A percentile compares a stretch with the other conserved stretches of the same genome.
phyloP scores from a whole-genome alignment of 2,797 vertebrate species.

The Myotis findleyi region DNA sequence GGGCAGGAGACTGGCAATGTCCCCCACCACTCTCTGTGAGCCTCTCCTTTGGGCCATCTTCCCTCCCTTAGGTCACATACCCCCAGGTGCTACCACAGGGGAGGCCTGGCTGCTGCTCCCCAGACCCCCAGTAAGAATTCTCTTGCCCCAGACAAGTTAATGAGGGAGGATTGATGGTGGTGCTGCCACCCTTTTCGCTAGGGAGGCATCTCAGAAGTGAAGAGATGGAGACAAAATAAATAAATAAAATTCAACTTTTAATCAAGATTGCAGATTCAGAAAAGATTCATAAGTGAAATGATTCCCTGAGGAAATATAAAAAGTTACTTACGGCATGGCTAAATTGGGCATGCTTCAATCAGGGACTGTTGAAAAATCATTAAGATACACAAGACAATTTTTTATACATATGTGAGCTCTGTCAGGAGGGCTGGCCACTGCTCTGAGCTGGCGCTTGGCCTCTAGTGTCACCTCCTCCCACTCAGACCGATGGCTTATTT shows the following conservation, averaged over 20 bases:
- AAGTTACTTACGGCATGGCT: slow-evolving; percentile 79
- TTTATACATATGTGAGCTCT: slow-evolving; percentile 45
- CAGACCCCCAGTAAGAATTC: background rate
- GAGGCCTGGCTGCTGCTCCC: background rate
- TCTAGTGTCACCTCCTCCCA: background rate
- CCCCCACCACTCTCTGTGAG: background rate
- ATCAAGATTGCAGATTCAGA: slow-evolving; percentile 73
- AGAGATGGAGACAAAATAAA: background rate
- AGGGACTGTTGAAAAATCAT: slow-evolving; percentile 75
- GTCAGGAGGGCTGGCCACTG: background rate
- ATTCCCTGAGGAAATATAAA: slow-evolving; percentile 82
- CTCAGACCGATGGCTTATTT: background rate
- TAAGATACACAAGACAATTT: slow-evolving; percentile 61
- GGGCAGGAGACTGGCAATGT: background rate
- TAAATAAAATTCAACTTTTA: slow-evolving; percentile 63
- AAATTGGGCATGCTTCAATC: slow-evolving; percentile 76
- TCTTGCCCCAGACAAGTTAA: slow-evolving; percentile 46
- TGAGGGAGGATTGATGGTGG: background rate
- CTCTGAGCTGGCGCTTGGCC: background rate
- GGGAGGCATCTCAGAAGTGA: slow-evolving; percentile 51
- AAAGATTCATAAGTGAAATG: slow-evolving; percentile 73
- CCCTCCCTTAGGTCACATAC: background rate
- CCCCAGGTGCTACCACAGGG: background rate
- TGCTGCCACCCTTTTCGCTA: slow-evolving; percentile 40
- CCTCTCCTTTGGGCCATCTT: background rate